Evolutionary conservation across 1,140 invertebrate genomes (phyloP).

Genomic region (Lutraria rhynchaena): DNA sequence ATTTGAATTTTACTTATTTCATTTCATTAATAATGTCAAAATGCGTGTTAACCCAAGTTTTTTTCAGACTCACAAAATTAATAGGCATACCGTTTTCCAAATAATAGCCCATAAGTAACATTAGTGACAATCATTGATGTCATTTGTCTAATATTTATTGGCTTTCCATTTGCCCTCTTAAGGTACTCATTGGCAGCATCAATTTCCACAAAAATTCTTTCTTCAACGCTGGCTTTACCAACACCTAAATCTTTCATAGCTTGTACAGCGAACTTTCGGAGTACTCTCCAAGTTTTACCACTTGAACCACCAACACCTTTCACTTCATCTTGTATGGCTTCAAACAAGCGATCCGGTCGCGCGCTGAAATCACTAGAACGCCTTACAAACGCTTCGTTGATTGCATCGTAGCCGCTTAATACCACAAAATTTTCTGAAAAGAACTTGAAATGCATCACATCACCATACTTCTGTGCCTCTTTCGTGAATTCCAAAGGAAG

Average conservation of each 20-base stretch:
- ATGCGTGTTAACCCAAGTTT: no score
- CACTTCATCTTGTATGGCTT: conserved; percentile 37
- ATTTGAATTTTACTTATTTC: no score
- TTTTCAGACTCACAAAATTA: no score
- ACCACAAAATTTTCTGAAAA: conserved; percentile 40
- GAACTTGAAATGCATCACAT: conserved; percentile 8
- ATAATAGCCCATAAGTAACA: no score
- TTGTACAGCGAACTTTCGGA: conserved; percentile 28
- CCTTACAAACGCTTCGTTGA: conserved; percentile 63
- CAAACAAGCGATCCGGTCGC: conserved; percentile 46
- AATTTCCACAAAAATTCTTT: conserved; percentile 28
- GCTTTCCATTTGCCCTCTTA: conserved; percentile 14
- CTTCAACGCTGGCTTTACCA: conserved; percentile 31
- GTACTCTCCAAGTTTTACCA: background rate
- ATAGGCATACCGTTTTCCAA: no score
- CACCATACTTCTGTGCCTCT: conserved; percentile 7
- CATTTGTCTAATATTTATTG: no score
- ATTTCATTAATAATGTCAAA: no score
- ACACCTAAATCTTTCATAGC: conserved; percentile 35
- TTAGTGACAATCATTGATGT: conserved; percentile 16
- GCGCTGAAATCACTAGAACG: conserved; percentile 57
- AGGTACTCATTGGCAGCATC: conserved; percentile 50
- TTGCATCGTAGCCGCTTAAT: conserved; percentile 57
- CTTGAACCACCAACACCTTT: conserved; percentile 57
- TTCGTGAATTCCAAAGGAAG: background rate